A percentile compares a stretch with the other conserved stretches of the same genome.
Evolutionary conservation across 2,888 invertebrate genomes (phyloP).

Genomic region (Arge pagana): DNA sequence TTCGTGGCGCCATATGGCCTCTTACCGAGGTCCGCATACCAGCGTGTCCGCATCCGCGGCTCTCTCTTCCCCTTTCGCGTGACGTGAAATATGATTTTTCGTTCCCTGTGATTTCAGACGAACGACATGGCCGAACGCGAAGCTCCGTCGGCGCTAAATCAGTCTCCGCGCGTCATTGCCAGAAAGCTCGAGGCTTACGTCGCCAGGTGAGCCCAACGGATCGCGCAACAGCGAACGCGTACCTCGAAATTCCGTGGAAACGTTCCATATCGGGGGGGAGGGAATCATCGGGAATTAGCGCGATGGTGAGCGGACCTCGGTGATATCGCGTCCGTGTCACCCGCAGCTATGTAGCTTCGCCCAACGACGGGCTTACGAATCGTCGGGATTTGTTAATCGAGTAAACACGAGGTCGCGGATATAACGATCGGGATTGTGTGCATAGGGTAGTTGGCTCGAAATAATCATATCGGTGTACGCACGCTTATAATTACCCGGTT

Average conservation of each 20-base stretch:
- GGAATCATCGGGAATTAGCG: background rate
- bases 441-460: background rate
- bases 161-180: constrained; percentile 28
- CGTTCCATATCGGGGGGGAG: too few relatives aligned
- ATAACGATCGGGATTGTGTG: background rate
- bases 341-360: background rate
- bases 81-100: too few relatives aligned
- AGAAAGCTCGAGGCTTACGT: constrained; percentile 35
- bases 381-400: background rate
- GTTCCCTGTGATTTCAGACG: constrained; percentile 27
- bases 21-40: too few relatives aligned
- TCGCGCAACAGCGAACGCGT: background rate
- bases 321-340: background rate
- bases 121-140: constrained; percentile 11
- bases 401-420: too few relatives aligned
- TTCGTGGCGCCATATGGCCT: too few relatives aligned
- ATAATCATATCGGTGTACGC: too few relatives aligned
- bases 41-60: too few relatives aligned
- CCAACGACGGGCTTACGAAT: background rate
- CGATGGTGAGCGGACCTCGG: background rate
- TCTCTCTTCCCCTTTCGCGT: too few relatives aligned
- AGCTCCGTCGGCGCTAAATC: constrained; percentile 10
- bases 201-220: constrained; percentile 31
- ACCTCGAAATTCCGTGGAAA: background rate
- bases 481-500: constrained; percentile 13